Base-by-base conservation (phyloP, 1,140 invertebrate species). In the Trachymyrmex cornetzi region DNA sequence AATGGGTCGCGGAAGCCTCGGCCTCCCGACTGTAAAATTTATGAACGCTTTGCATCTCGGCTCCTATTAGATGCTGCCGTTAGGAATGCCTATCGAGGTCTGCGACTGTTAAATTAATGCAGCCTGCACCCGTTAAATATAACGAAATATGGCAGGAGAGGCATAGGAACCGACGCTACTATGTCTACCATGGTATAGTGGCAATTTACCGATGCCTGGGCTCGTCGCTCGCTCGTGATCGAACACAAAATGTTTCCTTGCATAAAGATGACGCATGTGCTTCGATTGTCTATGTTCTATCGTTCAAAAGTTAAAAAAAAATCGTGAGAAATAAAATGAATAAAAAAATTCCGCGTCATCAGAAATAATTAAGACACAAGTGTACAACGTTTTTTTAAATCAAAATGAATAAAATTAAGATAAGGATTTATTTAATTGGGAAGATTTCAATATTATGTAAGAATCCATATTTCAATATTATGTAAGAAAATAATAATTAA, bases 11-110 rank as follows among this genome's bases (percentile, higher is more conserved):
- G 82, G 89, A 91, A 63, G 66, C 72, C 61, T 72, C 34, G 81
- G 86, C 61, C 77, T 89, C 82, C 86, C 90, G 64, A 75, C 79
- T 84, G 89, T 82, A 91, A 91, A 91, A 91, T 91, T 90, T 90
- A 90, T 88, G 89, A 91, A 90, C 72, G 81, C 50, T 22, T 75
- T 77, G 86, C 82, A 88, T 71, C 86, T 77, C 67, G 44, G 72
- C 59, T 75, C 24, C 55, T 57, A 57, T 61, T 84, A 86, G 75
- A 77, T 71, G 59, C 88, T 63, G 67, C 84, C 48, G 48, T 77
- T 77, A 89, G 86, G 81, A 88, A 88, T 90, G 75, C 75, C 19
- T 75, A 22, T 34, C 50, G 75, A 71, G 64, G n/a, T 44, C 63
- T 57, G 86, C 80, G 55, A 81, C 50, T 88, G 86, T 77, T 86